Percentiles rank a stretch among this genome's conserved stretches.
phyloP scores from a whole-genome alignment of 1,140 invertebrate genomes.

The Campodea augens region DNA sequence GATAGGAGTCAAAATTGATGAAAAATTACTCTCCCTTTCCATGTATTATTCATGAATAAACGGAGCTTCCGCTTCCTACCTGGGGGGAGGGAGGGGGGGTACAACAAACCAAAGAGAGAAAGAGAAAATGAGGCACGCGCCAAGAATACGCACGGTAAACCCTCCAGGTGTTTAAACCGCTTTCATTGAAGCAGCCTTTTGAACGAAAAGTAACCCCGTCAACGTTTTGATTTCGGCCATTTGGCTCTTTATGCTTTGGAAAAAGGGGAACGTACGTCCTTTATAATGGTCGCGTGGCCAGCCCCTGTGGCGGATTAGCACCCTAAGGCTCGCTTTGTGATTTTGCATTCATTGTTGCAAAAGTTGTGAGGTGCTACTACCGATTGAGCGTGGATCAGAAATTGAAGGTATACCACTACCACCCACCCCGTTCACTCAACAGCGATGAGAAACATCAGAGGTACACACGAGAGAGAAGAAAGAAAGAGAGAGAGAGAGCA shows the following conservation, averaged over 20 bases:
- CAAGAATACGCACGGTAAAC: no score
- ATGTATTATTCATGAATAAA: neutral
- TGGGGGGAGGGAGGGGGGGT: neutral
- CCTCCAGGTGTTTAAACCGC: no score
- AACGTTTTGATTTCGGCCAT: neutral
- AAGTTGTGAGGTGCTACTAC: neutral
- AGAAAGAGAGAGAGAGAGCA: no score
- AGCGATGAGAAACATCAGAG: no score
- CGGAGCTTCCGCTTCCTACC: neutral
- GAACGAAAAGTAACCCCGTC: neutral
- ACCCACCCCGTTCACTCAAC: no score
- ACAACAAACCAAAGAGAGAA: no score
- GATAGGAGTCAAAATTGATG: conserved; percentile 1
- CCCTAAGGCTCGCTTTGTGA: neutral
- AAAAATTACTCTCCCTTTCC: neutral
- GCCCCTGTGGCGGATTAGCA: neutral
- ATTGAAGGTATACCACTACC: no score
- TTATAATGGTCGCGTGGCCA: neutral
- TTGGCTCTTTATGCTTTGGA: neutral
- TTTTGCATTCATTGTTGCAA: neutral
- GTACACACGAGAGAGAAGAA: no score
- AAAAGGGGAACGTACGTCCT: neutral
- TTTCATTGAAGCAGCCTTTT: no score
- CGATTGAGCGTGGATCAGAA: neutral
- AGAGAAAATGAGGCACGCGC: no score